Evolutionary conservation across 2,888 invertebrate genomes (phyloP).

Genomic region (Eristalinus aeneus): DNA sequence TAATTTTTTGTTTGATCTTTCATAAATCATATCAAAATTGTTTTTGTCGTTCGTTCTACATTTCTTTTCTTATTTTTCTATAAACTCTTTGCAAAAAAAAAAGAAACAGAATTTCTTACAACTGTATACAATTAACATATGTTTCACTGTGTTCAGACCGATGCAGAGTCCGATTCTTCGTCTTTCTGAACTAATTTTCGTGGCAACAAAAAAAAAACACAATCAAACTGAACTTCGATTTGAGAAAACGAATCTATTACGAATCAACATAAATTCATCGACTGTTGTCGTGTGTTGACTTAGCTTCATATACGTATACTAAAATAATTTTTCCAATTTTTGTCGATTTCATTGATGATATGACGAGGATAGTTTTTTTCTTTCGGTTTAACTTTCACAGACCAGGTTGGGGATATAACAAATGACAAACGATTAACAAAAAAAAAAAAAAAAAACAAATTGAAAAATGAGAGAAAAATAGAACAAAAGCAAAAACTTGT

Average conservation of each 20-base stretch:
- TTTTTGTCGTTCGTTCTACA: not conserved
- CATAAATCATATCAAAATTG: not conserved
- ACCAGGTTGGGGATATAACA: not conserved
- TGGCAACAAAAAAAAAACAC: not conserved
- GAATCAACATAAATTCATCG: not conserved
- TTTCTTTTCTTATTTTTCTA: too few species aligned
- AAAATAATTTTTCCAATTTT: not conserved
- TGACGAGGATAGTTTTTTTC: not conserved
- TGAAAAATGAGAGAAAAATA: not conserved
- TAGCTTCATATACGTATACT: not conserved
- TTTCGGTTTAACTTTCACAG: not conserved
- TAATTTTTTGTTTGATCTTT: slow-evolving; percentile 9
- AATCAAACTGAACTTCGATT: not conserved
- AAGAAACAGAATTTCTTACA: not conserved
- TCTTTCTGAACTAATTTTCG: not conserved
- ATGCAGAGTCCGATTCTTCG: not conserved
- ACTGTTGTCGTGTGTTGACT: not conserved
- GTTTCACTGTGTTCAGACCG: not conserved
- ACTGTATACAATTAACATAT: slow-evolving; percentile 19
- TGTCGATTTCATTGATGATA: not conserved
- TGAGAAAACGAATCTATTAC: not conserved
- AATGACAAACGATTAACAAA: not conserved
- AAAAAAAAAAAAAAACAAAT: not conserved
- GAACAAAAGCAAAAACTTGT: too few species aligned
- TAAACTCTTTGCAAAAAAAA: not conserved